Percentiles rank a stretch among this genome's conserved stretches.
phyloP scores from a whole-genome alignment of 2,113 vertebrate genomes.

The Osmerus eperlanus region DNA sequence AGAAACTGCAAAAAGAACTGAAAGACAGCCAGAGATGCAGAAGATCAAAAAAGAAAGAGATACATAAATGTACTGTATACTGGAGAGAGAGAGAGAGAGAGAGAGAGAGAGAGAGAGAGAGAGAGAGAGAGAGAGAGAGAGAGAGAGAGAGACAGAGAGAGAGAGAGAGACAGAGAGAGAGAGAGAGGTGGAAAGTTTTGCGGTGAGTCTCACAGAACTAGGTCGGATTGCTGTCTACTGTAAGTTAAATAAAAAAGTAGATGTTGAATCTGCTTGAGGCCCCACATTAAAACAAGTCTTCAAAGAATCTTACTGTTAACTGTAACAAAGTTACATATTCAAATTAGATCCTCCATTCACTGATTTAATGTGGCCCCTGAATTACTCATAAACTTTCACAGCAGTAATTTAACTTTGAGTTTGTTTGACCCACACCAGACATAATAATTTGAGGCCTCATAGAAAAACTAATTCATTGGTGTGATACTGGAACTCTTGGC shows the following conservation, averaged over 20 bases:
- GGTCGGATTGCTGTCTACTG: background rate
- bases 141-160: background rate
- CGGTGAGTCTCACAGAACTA: constrained; percentile 21
- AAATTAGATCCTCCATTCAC: background rate
- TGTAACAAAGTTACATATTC: background rate
- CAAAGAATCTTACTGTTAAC: background rate
- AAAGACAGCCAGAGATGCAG: too few species aligned
- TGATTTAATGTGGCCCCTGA: background rate
- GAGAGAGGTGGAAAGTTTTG: constrained; percentile 29
- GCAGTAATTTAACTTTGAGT: too few species aligned
- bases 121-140: background rate
- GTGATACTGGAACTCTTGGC: background rate
- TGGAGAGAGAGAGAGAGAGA: background rate
- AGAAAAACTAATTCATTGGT: background rate
- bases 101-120: background rate
- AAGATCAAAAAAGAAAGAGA: background rate
- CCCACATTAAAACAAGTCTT: background rate
- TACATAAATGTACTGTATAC: too few species aligned
- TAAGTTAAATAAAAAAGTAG: constrained; percentile 26
- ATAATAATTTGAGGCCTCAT: background rate
- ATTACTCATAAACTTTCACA: too few species aligned
- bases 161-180: background rate
- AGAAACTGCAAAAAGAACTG: too few species aligned
- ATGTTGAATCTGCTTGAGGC: constrained; percentile 19
- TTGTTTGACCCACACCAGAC: too few species aligned